Evolutionary conservation across 2,888 invertebrate genomes (phyloP), one percentile per base, ranked within the genome.

Genomic region (Phortica magna): DNA sequence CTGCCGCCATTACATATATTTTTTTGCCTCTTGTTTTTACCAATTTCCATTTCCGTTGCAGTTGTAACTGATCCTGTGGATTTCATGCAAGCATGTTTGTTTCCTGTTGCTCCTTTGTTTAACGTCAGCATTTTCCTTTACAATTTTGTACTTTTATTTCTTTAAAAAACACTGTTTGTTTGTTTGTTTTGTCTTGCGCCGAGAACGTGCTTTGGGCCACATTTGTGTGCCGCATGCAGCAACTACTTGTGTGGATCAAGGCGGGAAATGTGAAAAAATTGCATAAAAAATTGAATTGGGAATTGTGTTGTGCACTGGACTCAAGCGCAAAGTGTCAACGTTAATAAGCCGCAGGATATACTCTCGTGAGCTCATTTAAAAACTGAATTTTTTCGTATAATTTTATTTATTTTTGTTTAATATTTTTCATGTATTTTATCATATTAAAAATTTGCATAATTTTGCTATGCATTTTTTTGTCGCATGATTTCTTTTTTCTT

Each of bases 141-240:
- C 48, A 14, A 9, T 48, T 12, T 48, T 48, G 6, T 48, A 48
- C 10, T 48, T 48, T 9, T 48, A 9, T 48, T 48, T 14, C 14
- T 48, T 14, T 6, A 12, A 12, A 12, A 12, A 14, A 12, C 14
- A 14, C 3, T 48, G 14, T 48, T 48, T 9, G 10, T 48, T 2
- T n/a, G n/a, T n/a, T 48, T 48, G 48, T 48, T 0, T 9, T 48
- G 19, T n/a, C 19, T 68, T 68, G 68, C n/a, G n/a, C 5, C 43
- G 70, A 71, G 65, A 74, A 77, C 74, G 77, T 77, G 77, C 74
- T 77, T 74, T 71, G 74, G 64, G 77, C 64, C 70, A 48, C 43
- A 19, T 68, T 68, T 43, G 39, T 19, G n/a, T n/a, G 67, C 67
- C 41, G 42, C 65, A 65, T 65, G 39, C n/a, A 2, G 67, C 19